Conservation (phyloP, 1,140 invertebrate species). For the Ceratosolen solmsi region DNA sequence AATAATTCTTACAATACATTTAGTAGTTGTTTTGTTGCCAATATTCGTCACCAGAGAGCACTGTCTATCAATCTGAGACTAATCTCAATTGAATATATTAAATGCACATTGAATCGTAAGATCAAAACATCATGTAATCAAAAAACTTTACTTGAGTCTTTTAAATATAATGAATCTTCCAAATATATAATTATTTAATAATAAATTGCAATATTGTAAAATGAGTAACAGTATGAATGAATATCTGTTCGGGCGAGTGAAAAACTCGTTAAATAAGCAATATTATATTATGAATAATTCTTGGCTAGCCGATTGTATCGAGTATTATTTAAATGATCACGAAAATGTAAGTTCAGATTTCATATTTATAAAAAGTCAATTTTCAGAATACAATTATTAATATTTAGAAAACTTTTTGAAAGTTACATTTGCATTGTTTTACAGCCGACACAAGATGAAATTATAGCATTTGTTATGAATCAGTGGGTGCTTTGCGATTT, state of each 20-base stretch:
- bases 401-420: background rate
- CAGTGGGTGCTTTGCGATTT: slow-evolving; percentile 80
- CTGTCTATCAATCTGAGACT: background rate
- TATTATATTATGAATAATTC: slow-evolving; percentile 60
- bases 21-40: background rate
- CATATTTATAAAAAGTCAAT: background rate
- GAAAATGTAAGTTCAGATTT: slow-evolving; percentile 51
- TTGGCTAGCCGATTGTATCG: slow-evolving; percentile 64
- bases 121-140: no score
- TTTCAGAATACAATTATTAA: background rate
- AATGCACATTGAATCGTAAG: no score
- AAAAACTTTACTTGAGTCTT: no score
- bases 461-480: slow-evolving; percentile 67
- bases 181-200: no score
- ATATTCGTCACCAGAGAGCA: background rate
- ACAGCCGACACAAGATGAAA: slow-evolving; percentile 47
- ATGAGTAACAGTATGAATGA: slow-evolving; percentile 54
- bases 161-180: no score
- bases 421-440: background rate
- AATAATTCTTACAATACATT: no score
- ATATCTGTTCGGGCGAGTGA: slow-evolving; percentile 50
- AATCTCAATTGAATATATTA: no score
- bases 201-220: background rate
- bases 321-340: slow-evolving; percentile 59
- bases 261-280: slow-evolving; percentile 54